Evolutionary conservation across 2,113 vertebrate species (phyloP), one percentile per base, ranked within the genome.

Genomic region (Nesospiza acunhae): DNA sequence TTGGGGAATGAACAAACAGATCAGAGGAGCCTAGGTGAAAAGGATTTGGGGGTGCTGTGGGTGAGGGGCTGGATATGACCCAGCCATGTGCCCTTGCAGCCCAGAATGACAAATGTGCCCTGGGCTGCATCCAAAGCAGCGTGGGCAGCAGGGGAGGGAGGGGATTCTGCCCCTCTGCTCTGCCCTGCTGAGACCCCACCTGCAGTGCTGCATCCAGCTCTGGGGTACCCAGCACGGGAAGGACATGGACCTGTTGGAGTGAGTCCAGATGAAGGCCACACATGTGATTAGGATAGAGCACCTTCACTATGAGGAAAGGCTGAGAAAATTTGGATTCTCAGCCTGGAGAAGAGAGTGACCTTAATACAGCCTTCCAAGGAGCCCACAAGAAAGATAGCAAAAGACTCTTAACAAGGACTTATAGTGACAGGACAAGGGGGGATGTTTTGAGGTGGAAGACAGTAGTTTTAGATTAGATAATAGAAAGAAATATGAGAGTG

Each of bases 11-110:
- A 52, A 30, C 23, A 52, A 59, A 30, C 23, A 59, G 23, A 46
- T 10, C 15, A 37, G 13, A 74, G 23, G 19, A 59, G 4, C 27
- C 31, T 1, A 2, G 31, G 4, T 0, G 0, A 66, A 31, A 49
- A 33, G 33, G 37, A 59, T 18, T 11, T 30, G 7, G 23, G 15
- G 3, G 1, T 52, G 37, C 37, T 24, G 26, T 66, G 44, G 33
- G 3, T 59, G 22, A 74, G 37, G 24, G 37, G 27, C 12, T 59
- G 44, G 37, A 39, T 37, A 74, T 14, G 27, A 59, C 22, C 33
- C 33, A 11, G 44, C 31, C 37, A 7, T 37, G 86, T 15, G 31
- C 3, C 18, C 31, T 7, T 7, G 8, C 35, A 73, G 37, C 19
- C 18, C 27, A 58, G 33, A 50, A 20, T 4, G 27, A 2, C 33